phyloP scores from a whole-genome alignment of 2,888 invertebrate genomes.

The Diplolepis rosae region DNA sequence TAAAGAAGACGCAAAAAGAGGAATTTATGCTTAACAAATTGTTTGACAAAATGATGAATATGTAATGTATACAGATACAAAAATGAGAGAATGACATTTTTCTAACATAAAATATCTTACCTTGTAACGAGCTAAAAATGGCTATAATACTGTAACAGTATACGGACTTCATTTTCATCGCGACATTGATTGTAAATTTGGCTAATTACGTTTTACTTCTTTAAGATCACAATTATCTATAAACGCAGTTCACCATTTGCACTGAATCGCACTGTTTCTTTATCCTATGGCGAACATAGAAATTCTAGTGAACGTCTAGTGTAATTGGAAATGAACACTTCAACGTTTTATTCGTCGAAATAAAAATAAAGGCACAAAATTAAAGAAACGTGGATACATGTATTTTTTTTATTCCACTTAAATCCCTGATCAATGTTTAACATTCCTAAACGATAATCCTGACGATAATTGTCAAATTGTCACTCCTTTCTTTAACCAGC shows the following conservation, averaged over 20 bases:
- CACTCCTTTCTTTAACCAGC: too few species aligned
- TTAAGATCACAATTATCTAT: background rate
- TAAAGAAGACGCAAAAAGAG: background rate
- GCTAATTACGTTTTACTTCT: constrained; percentile 13
- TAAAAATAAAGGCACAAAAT: background rate
- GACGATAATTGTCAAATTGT: background rate
- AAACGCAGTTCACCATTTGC: constrained; percentile 9
- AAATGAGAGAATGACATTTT: background rate
- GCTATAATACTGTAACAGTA: constrained; percentile 20
- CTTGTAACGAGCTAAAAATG: constrained; percentile 12
- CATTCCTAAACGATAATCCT: too few species aligned
- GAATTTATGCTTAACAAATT: constrained; percentile 3
- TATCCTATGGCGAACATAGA: background rate
- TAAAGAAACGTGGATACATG: background rate
- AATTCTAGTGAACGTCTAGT: background rate
- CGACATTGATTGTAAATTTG: constrained; percentile 11
- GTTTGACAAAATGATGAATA: background rate
- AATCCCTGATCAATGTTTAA: too few species aligned
- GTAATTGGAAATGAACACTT: background rate
- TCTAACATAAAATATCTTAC: background rate
- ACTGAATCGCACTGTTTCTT: background rate
- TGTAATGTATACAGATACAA: background rate
- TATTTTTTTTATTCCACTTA: too few species aligned
- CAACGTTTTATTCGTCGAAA: background rate
- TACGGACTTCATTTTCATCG: background rate